Evolutionary conservation across 2,888 invertebrate genomes (phyloP).

Genomic region (Drosophila algonquin): DNA sequence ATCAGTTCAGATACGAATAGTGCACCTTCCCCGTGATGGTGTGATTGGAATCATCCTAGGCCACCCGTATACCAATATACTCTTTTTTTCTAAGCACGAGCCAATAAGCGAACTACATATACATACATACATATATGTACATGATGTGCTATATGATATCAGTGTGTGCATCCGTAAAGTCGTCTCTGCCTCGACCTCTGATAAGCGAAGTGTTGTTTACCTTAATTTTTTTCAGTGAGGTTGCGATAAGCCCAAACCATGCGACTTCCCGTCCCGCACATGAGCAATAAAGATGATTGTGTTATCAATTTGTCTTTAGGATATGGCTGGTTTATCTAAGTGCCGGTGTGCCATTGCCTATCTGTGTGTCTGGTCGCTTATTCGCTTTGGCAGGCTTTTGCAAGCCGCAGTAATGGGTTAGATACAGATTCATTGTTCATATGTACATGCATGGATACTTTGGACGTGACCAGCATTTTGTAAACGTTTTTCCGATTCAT

Average conservation of each 20-base stretch:
- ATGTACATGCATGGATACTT: not conserved
- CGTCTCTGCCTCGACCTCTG: not conserved
- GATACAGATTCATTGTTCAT: constrained; percentile 18
- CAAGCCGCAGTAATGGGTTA: not conserved
- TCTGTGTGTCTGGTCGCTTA: not conserved
- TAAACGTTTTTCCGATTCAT: constrained; percentile 19
- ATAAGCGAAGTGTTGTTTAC: constrained; percentile 23
- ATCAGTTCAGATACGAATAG: no score
- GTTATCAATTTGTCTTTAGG: constrained; percentile 33
- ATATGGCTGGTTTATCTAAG: constrained; percentile 20
- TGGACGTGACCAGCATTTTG: constrained; percentile 38
- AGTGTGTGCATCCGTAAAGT: constrained; percentile 1
- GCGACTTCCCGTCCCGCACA: constrained; percentile 37
- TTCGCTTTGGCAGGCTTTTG: constrained; percentile 27
- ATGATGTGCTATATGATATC: not conserved
- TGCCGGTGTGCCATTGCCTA: constrained; percentile 18
- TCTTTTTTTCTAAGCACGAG: not conserved
- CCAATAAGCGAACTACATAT: not conserved
- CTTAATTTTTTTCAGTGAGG: constrained; percentile 21
- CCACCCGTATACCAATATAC: no score
- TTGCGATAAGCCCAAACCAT: constrained; percentile 30
- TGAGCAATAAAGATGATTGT: constrained; percentile 21
- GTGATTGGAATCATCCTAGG: no score
- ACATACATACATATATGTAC: not conserved
- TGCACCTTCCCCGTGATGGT: no score